phyloP scores from a whole-genome alignment of 2,888 invertebrate genomes.

The Podabrus alpinus region DNA sequence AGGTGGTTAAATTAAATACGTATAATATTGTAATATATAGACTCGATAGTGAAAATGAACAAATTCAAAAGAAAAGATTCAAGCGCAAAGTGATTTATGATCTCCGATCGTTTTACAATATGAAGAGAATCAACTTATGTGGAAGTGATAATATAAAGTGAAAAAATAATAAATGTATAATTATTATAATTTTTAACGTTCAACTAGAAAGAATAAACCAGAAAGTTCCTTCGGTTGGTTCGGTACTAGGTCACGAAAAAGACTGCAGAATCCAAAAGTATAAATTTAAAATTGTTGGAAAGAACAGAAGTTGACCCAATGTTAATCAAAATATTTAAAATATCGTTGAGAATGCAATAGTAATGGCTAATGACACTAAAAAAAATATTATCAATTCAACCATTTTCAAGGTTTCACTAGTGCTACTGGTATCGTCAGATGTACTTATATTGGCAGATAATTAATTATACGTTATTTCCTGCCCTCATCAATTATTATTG shows the following conservation, averaged over 20 bases:
- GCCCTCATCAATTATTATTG: too few relatives aligned
- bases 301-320: too few relatives aligned
- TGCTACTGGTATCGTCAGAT: too few relatives aligned
- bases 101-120: neutral
- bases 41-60: neutral
- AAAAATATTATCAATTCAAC: too few relatives aligned
- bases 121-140: neutral
- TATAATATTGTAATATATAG: neutral
- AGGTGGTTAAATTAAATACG: neutral
- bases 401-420: too few relatives aligned
- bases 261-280: neutral
- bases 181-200: neutral
- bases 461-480: too few relatives aligned
- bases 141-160: neutral
- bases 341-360: too few relatives aligned
- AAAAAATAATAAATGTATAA: neutral
- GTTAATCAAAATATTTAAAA: too few relatives aligned
- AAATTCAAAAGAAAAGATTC: neutral
- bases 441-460: too few relatives aligned
- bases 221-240: neutral
- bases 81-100: neutral
- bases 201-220: neutral
- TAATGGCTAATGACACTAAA: too few relatives aligned
- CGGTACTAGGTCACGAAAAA: neutral
- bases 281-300: too few relatives aligned